Evolutionary conservation across 2,113 vertebrate genomes (phyloP), one percentile per base, ranked within the genome.

Genomic region (Eulacestoma nigropectus): DNA sequence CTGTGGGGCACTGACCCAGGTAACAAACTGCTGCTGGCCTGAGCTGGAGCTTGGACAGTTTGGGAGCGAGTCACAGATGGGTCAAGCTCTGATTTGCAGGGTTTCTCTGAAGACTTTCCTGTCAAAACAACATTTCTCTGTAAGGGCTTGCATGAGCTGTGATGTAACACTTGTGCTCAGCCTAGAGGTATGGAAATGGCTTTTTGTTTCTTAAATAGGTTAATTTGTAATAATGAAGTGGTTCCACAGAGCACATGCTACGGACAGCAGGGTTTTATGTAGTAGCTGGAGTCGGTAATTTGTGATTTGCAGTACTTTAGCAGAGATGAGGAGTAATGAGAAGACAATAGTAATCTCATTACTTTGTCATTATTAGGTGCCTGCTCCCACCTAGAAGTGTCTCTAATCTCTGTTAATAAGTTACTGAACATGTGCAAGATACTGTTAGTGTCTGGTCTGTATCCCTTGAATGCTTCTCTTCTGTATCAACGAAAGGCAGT

Each of bases 371-470:
- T 81, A 73, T 86, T 84, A 75, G 69, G 33, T 93, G 44, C 74
- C 69, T 89, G 65, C 73, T 95, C 65, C 60, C 35, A 78, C 84
- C 47, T 87, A 52, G 46, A 14, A 60, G 8, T 35, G 35, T 89
- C 65, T 94, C 52, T 83, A 63, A 55, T 89, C 39, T 87, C 47
- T 68, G 27, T 64, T 82, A 91, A 67, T 94, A 74, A 83, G 18
- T 75, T 87, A 64, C 26, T 75, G 67, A 90, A 74, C 49, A 11
- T 8, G 19, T 62, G 53, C 4, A 4, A 77, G 78, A 39, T 62
- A 35, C 47, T 57, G 32, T 16, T 23, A 11, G 35, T 62, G 81
- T 63, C 65, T 84, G 42, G 42, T 63, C 64, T 20, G 0, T 35
- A 27, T 68, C 81, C 70, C 69, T 60, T 0, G 11, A 87, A 63